Base-by-base conservation (phyloP, 2,888 invertebrate species). In the Geotrupes spiniger region DNA sequence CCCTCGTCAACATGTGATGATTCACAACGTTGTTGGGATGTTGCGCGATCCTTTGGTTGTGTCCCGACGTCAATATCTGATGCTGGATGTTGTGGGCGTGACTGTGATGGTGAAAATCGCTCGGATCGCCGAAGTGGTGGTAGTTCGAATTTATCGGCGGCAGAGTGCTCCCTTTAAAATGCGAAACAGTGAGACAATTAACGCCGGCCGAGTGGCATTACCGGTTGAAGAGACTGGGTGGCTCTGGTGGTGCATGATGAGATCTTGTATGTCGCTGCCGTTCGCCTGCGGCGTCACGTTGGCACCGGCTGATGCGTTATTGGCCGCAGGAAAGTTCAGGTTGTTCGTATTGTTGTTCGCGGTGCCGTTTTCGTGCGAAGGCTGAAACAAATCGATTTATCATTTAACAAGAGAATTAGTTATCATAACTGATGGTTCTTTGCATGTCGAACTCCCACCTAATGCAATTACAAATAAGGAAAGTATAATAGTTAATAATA, bases 161-260 rank as follows among this genome's bases (percentile, higher is more conserved):
- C 37, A 69, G 56, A 53, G 65, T 65, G 17, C 58, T 64, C 10
- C 64, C 65, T 62, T 21, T 4, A 29, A 27, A 53, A 49, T 21
- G 46, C 26, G 6, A 49, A 21, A 21, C 21, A 21, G 21, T 21
- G 2, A 29, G 3, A 29, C n/a, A 29, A 29, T 29, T 29, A 4
- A 29, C n/a, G 4, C 4, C n/a, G 4, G n/a, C 8, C n/a, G n/a
- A 5, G 4, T 11, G 4, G 4, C 11, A 31, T 41, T 42, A 57
- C 55, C 50, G 27, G 65, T 49, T 21, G 68, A 59, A 42, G 72
- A 58, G 10, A 64, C 61, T 2, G 69, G 61, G 55, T 71, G 72
- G 54, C 64, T 70, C 46, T 73, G 74, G 61, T 74, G 74, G 52
- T 74, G 73, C 72, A 73, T 73, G 42, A 74, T 72, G 36, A 74